A percentile compares a stretch with the other conserved stretches of the same genome.
Evolutionary conservation across 2,888 invertebrate genomes (phyloP).

Genomic region (Schrankia costaestrigalis): DNA sequence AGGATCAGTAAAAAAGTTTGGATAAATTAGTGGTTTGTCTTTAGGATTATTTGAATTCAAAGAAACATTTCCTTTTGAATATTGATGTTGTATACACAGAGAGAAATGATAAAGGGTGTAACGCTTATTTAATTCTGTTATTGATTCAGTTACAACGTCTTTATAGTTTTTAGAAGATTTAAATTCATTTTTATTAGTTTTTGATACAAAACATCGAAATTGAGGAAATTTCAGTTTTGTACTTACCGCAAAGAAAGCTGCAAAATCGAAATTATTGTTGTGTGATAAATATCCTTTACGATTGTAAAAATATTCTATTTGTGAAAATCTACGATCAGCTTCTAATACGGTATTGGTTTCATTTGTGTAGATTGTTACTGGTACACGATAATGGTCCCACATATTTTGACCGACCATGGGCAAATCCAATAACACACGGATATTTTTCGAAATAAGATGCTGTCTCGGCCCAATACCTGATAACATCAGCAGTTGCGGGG

Average conservation of each 20-base stretch:
- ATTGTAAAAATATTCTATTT: conserved; percentile 69
- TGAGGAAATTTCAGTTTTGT: conserved; percentile 45
- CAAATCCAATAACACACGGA: conserved; percentile 54
- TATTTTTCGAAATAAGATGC: conserved; percentile 53
- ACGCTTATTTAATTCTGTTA: conserved; percentile 7
- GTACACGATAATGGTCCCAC: conserved; percentile 70
- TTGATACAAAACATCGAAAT: conserved; percentile 44
- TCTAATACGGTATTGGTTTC: conserved; percentile 37
- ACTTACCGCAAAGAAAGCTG: conserved; percentile 38
- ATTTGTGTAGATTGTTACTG: too few relatives aligned
- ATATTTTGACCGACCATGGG: conserved; percentile 75
- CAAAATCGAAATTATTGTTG: conserved; percentile 77
- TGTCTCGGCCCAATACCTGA: conserved; percentile 74
- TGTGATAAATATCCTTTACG: conserved; percentile 71
- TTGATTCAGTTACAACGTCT: conserved; percentile 7
- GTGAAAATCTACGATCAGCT: conserved; percentile 43
- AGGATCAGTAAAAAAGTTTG: conserved; percentile 18
- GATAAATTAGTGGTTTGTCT: conserved; percentile 15
- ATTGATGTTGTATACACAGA: conserved; percentile 18
- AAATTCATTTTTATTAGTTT: too few relatives aligned
- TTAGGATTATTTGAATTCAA: conserved; percentile 17
- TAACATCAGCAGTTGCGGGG: conserved; percentile 73
- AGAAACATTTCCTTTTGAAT: conserved; percentile 20
- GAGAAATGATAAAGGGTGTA: conserved; percentile 8
- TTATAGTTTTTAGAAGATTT: too few relatives aligned